Evolutionary conservation across 2,888 invertebrate species (phyloP).

Genomic region (Andrena camellia): DNA sequence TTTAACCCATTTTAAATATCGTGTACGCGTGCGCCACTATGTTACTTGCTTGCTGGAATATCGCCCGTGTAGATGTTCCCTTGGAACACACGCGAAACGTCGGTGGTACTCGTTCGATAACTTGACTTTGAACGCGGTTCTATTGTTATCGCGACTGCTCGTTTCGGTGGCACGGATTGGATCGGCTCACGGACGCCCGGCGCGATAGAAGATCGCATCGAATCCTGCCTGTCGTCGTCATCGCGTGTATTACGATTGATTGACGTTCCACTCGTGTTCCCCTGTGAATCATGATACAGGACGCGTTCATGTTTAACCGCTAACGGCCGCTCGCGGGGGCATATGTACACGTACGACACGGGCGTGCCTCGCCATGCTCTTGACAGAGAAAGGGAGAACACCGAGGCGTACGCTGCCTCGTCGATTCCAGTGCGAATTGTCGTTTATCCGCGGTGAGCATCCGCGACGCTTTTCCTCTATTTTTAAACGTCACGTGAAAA

Average conservation of each 20-base stretch:
- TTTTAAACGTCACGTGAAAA: neutral
- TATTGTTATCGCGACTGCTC: neutral
- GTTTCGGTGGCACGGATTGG: neutral
- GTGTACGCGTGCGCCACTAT: constrained; percentile 11
- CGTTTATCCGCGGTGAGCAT: neutral
- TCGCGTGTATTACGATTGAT: constrained; percentile 70
- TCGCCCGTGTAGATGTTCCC: neutral
- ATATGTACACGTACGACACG: constrained; percentile 66
- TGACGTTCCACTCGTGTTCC: constrained; percentile 72
- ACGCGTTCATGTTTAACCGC: constrained; percentile 74
- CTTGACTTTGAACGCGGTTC: neutral
- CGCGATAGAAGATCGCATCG: constrained; percentile 17
- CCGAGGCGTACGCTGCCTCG: constrained; percentile 11
- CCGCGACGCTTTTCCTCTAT: too few species aligned
- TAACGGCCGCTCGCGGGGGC: constrained; percentile 62
- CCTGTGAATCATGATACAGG: constrained; percentile 75
- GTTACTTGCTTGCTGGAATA: constrained; percentile 2
- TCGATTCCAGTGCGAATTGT: constrained; percentile 20
- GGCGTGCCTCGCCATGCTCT: constrained; percentile 67
- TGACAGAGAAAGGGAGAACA: constrained; percentile 57
- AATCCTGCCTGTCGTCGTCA: constrained; percentile 42
- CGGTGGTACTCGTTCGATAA: neutral
- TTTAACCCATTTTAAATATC: neutral
- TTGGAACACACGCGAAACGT: neutral
- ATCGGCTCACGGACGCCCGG: neutral